Conservation (phyloP, 2,797 vertebrate species). For the Paedocypris micromegethes region DNA sequence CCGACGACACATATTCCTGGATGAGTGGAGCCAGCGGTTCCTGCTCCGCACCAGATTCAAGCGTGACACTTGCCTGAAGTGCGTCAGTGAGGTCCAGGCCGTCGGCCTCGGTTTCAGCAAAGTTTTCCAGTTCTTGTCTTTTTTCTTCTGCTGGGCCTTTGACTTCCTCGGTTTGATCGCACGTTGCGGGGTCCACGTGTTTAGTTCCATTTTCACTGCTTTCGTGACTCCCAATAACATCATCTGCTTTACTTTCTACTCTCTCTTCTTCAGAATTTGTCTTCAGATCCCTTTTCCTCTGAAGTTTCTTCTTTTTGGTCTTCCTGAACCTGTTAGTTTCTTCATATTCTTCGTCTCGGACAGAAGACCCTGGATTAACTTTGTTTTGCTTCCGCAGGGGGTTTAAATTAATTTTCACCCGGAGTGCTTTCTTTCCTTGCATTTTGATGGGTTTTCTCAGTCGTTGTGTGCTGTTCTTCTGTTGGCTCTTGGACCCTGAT, state of each 20-base stretch:
- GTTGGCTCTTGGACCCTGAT: conserved; percentile 4
- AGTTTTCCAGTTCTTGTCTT: conserved; percentile 1
- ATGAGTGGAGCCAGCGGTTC: conserved; percentile 40
- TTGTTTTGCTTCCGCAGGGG: conserved; percentile 66
- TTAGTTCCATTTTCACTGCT: conserved; percentile 12
- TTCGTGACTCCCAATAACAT: conserved; percentile 28
- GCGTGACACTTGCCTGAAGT: background rate
- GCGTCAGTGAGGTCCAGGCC: background rate
- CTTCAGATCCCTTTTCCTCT: background rate
- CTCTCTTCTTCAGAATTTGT: conserved; percentile 33
- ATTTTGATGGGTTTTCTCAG: conserved; percentile 47
- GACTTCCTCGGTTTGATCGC: conserved; percentile 1
- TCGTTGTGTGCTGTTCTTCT: conserved; percentile 5
- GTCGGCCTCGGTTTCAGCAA: background rate
- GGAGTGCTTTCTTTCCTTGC: conserved; percentile 57
- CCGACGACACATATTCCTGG: conserved; percentile 45
- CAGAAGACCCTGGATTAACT: conserved; percentile 65
- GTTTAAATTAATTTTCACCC: conserved; percentile 75
- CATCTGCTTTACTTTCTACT: conserved; percentile 7
- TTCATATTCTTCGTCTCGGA: conserved; percentile 34
- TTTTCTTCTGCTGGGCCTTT: background rate
- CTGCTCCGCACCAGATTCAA: conserved; percentile 8
- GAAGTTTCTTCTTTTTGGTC: conserved; percentile 23
- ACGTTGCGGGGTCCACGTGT: background rate
- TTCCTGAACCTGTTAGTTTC: conserved; percentile 38